Percentiles rank a stretch among this genome's conserved stretches.
Evolutionary conservation across 2,113 vertebrate species (phyloP).

Genomic region (Sula dactylatra): DNA sequence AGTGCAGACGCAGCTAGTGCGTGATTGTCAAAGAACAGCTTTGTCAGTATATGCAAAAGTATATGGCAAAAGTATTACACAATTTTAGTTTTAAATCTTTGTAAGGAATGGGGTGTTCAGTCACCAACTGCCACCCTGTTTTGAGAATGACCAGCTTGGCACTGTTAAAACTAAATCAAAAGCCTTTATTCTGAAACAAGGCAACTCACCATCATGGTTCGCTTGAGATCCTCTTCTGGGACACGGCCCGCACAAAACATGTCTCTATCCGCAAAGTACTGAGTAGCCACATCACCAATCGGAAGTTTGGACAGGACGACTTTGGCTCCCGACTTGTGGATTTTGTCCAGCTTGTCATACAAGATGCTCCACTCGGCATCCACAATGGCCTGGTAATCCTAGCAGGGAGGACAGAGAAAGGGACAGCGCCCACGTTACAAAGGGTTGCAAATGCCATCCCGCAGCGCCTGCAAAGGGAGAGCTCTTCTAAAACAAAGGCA

Average conservation of each 20-base stretch:
- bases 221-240: conserved; percentile 92
- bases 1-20: accelerated
- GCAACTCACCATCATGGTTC: conserved; percentile 93
- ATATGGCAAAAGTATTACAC: accelerated
- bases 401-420: neutral
- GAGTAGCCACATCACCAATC: conserved; percentile 94
- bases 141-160: neutral
- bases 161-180: accelerated
- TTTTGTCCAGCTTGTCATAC: conserved; percentile 96
- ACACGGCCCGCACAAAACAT: conserved; percentile 96
- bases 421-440: accelerated
- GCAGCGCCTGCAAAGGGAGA: neutral
- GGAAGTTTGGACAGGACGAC: conserved; percentile 94
- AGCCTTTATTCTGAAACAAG: accelerated
- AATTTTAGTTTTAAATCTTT: accelerated
- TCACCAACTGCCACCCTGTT: neutral
- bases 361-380: conserved; percentile 98
- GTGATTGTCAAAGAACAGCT: neutral
- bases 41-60: accelerated
- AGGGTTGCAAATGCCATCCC: accelerated
- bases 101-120: neutral
- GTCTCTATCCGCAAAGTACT: conserved; percentile 96
- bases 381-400: conserved; percentile 98
- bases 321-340: conserved; percentile 90
- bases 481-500: neutral